phyloP scores from a whole-genome alignment of 2,113 vertebrate species.

The Bufo gargarizans region DNA sequence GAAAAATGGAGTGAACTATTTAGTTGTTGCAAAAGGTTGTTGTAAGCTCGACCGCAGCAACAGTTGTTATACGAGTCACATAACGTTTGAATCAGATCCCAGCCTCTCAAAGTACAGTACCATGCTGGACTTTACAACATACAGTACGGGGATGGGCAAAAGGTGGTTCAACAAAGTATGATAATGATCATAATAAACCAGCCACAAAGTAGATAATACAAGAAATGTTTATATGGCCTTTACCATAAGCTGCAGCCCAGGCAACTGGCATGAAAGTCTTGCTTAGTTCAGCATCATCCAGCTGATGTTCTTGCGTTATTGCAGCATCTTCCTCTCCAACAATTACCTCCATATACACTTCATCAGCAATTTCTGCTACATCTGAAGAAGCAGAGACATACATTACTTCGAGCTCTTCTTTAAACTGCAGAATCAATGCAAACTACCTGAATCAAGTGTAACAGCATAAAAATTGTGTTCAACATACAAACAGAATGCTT shows the following conservation, averaged over 20 bases:
- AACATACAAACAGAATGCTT: not conserved
- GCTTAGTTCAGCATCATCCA: constrained; percentile 82
- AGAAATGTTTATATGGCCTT: constrained; percentile 8
- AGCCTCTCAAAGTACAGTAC: not conserved
- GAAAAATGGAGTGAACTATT: no score
- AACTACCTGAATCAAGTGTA: not conserved
- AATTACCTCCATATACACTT: constrained; percentile 96
- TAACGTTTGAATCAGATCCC: no score
- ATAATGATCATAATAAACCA: not conserved
- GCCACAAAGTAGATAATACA: not conserved
- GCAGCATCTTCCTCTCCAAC: constrained; percentile 87
- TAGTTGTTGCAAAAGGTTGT: no score
- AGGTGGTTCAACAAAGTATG: not conserved
- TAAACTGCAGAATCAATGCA: not conserved
- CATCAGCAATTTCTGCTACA: constrained; percentile 89
- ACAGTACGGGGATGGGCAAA: not conserved
- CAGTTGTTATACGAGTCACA: no score
- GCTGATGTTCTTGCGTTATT: constrained; percentile 82
- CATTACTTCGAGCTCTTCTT: not conserved
- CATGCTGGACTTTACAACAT: not conserved
- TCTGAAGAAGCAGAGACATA: constrained; percentile 66
- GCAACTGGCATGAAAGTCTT: constrained; percentile 93
- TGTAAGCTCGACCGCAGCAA: no score
- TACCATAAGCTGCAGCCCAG: constrained; percentile 92
- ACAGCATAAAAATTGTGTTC: not conserved